A percentile compares a stretch with the other conserved stretches of the same genome.
Evolutionary conservation across 2,888 invertebrate species (phyloP).

Genomic region (Blomia tropicalis): DNA sequence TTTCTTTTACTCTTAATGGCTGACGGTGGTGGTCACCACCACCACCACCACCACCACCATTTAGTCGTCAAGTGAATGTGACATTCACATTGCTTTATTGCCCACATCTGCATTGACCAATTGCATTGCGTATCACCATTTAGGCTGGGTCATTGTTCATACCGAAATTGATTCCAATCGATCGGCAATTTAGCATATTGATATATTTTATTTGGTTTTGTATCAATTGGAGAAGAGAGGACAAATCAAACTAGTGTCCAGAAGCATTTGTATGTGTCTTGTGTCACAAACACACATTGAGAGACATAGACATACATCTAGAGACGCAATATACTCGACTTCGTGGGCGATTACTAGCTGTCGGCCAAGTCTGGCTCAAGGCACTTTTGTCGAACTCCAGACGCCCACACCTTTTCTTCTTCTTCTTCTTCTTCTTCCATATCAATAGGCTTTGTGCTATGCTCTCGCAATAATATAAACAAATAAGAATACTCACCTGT

Average conservation of each 20-base stretch:
- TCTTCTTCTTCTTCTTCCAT: no score
- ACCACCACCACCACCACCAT: no score
- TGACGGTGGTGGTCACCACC: no score
- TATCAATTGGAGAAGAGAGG: not conserved
- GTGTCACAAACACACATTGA: not conserved
- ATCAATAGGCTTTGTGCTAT: no score
- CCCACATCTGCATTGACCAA: not conserved
- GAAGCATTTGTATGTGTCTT: no score
- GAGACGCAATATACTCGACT: not conserved
- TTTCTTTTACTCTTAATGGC: no score
- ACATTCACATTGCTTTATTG: not conserved
- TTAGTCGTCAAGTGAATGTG: not conserved
- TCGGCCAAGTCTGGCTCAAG: constrained; percentile 4
- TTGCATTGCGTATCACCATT: not conserved
- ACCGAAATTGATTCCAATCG: constrained; percentile 10
- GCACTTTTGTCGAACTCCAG: constrained; percentile 5
- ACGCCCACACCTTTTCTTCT: constrained; percentile 3
- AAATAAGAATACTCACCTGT: no score
- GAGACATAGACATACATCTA: not conserved
- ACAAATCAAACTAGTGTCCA: not conserved
- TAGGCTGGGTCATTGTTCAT: not conserved
- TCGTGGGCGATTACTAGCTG: constrained; percentile 6
- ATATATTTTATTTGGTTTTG: not conserved
- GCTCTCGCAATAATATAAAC: no score
- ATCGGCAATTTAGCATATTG: constrained; percentile 11